Percentiles rank a stretch among this genome's conserved stretches.
Evolutionary conservation across 2,113 vertebrate genomes (phyloP).

Genomic region (Pseudorhombus dupliciocellatus): DNA sequence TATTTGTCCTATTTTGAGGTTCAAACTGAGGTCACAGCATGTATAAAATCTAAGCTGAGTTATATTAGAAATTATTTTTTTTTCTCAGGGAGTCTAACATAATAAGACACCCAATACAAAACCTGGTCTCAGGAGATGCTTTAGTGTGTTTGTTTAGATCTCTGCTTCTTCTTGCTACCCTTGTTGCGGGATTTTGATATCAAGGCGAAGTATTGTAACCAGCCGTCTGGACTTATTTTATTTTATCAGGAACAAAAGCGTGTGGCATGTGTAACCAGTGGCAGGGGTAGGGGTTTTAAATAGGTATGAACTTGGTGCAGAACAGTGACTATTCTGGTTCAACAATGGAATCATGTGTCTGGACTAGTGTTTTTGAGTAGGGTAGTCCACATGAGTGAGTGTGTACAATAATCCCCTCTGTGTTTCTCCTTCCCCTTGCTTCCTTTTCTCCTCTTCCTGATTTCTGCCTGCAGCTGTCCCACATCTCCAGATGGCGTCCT

Average conservation of each 20-base stretch:
- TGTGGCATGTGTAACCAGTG: conserved; percentile 3
- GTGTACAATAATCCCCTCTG: conserved; percentile 78
- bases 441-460: conserved; percentile 68
- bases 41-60: conserved; percentile 9
- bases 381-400: conserved; percentile 71
- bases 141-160: neutral
- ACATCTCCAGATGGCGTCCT: conserved; percentile 45
- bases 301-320: conserved; percentile 43
- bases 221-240: conserved; percentile 26
- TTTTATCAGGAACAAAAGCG: conserved; percentile 4
- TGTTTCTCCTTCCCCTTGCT: conserved; percentile 67
- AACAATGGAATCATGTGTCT: conserved; percentile 76
- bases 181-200: neutral
- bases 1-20: conserved; percentile 21
- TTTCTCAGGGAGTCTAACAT: neutral
- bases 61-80: neutral
- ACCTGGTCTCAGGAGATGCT: neutral
- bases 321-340: conserved; percentile 56
- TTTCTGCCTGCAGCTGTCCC: conserved; percentile 65
- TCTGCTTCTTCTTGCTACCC: neutral
- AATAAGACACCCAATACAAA: neutral
- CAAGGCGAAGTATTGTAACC: neutral
- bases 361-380: conserved; percentile 70
- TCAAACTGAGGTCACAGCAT: conserved; percentile 10
- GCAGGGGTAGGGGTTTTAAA: conserved; percentile 35